Percentiles rank a stretch among this genome's conserved stretches.
phyloP scores from a whole-genome alignment of 2,888 invertebrate genomes.

The Pterostichus niger region DNA sequence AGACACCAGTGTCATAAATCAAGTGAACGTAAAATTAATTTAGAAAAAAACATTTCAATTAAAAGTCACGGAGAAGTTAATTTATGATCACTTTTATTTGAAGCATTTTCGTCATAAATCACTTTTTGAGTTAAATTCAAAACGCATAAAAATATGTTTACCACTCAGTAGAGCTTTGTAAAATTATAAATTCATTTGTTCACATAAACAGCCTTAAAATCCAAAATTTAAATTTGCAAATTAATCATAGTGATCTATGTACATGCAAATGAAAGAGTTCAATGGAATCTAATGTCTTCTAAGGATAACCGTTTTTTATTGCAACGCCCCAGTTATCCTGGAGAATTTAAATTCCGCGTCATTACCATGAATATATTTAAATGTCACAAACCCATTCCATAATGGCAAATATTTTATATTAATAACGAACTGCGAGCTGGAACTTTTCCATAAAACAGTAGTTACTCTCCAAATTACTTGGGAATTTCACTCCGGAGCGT shows the following conservation, averaged over 20 bases:
- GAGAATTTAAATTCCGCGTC: conserved; percentile 2
- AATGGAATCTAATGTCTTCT: conserved; percentile 3
- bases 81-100: no score
- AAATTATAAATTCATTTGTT: not conserved
- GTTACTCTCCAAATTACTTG: conserved; percentile 1
- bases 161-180: not conserved
- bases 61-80: no score
- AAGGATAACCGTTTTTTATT: conserved; percentile 10
- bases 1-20: no score
- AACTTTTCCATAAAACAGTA: conserved; percentile 30
- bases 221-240: conserved; percentile 17
- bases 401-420: conserved; percentile 26
- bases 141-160: not conserved
- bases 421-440: conserved; percentile 31
- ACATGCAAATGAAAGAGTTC: conserved; percentile 15
- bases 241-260: conserved; percentile 11
- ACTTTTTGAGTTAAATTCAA: not conserved
- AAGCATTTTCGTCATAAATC: no score
- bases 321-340: conserved; percentile 2
- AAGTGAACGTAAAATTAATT: no score
- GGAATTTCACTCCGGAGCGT: conserved; percentile 2
- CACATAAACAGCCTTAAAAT: not conserved
- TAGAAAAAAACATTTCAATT: no score
- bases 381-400: not conserved
- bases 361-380: conserved; percentile 10